Base-by-base conservation (phyloP, 1,140 invertebrate species). In the Drosophila malerkotliana region DNA sequence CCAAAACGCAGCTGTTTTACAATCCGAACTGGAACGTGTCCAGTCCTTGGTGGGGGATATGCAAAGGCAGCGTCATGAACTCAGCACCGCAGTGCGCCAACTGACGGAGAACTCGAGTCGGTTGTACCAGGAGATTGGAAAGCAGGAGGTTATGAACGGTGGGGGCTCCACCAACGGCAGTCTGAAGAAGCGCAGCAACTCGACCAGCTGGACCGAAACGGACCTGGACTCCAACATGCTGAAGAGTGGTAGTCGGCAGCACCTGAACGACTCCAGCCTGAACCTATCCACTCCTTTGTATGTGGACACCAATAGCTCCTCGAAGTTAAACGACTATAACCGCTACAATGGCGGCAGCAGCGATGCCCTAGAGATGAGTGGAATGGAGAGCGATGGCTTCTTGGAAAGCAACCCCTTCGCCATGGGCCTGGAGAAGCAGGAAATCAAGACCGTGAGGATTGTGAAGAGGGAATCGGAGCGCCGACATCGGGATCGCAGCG, bases 361-460 rank as follows among this genome's bases (percentile, higher is more conserved):
- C 55, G 91, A 92, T 74, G 80, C 80, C 6, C 8, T 91, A 10
- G 91, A 92, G 52, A 75, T 88, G 60, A 92, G 85, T 24, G 91
- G 88, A 10, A 68, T 91, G 7, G 91, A 92, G 14, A 93, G 92
- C 67, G 93, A 94, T 47, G 93, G 94, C 9, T 92, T 93, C 58
- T 88, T 92, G 32, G 92, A 93, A n/a, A 87, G 78, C 52, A 91
- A 91, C 73, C 92, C 92, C 14, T 94, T 94, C 61, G 96, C 94
- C 61, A 94, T 96, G 67, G 95, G 94, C 91, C 95, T 97, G 39
- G 97, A 98, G 80, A 96, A 96, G 71, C 96, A 95, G 90, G 96
- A 97, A 92, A 97, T 97, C 24, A 97, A 98, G 93, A 98, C 98
- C 1, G 97, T 98, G 21, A 94, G 98, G 57, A 98, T 98, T 82